Evolutionary conservation across 2,888 invertebrate species (phyloP).

Genomic region (Campoletis raptor): DNA sequence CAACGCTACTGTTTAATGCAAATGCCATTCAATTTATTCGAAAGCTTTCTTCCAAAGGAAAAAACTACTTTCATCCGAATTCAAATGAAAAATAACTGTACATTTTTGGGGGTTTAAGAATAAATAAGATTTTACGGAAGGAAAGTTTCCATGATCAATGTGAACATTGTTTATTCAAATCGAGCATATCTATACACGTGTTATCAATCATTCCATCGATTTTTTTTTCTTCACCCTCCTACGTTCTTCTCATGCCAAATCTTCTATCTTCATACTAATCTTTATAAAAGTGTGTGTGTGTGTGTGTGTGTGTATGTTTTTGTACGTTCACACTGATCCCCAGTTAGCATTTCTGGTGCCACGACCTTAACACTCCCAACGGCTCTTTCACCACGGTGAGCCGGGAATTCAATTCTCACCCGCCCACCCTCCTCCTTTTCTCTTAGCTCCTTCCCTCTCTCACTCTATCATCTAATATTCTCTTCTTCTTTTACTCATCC

Average conservation of each 20-base stretch:
- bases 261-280: background rate
- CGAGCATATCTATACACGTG: background rate
- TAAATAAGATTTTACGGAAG: background rate
- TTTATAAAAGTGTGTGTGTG: background rate
- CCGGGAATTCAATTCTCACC: conserved; percentile 65
- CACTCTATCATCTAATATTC: conserved; percentile 22
- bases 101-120: background rate
- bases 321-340: conserved; percentile 3
- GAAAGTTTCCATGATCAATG: background rate
- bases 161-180: conserved; percentile 13
- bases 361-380: conserved; percentile 41
- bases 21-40: background rate
- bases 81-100: background rate
- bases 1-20: background rate
- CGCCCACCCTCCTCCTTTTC: conserved; percentile 12
- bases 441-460: conserved; percentile 29
- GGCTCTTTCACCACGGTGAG: conserved; percentile 46
- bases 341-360: conserved; percentile 55
- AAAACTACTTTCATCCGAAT: background rate
- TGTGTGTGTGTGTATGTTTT: background rate
- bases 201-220: background rate
- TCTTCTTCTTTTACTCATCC: conserved; percentile 39
- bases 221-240: background rate
- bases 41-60: background rate
- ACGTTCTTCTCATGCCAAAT: conserved; percentile 7